Evolutionary conservation across 2,797 vertebrate species (phyloP).

Genomic region (Adelosebastes latens): DNA sequence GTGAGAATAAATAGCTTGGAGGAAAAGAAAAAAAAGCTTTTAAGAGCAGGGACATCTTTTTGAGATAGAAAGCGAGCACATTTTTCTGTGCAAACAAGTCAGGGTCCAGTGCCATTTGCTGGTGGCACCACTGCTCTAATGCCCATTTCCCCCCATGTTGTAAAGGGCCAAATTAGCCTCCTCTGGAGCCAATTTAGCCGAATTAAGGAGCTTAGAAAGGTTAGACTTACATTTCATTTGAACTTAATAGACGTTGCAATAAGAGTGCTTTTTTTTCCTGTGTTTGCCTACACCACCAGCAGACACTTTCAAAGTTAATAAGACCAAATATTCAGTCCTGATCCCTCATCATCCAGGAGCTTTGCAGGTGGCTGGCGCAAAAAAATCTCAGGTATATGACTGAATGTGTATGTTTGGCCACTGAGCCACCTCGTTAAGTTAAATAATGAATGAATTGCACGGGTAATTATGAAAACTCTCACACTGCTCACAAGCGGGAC

Average conservation of each 20-base stretch:
- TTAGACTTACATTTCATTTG: conserved; percentile 73
- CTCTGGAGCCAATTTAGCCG: conserved; percentile 73
- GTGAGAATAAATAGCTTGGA: conserved; percentile 50
- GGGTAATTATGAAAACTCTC: conserved; percentile 79
- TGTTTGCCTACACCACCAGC: conserved; percentile 58
- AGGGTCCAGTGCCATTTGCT: conserved; percentile 61
- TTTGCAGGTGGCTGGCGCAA: conserved; percentile 38
- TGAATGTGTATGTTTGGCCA: conserved; percentile 68
- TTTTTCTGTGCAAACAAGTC: conserved; percentile 66
- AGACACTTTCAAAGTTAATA: conserved; percentile 57
- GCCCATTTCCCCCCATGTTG: conserved; percentile 53
- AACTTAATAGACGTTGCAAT: conserved; percentile 57
- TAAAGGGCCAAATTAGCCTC: conserved; percentile 72
- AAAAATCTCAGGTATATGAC: conserved; percentile 54
- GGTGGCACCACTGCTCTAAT: conserved; percentile 58
- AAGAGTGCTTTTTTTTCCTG: conserved; percentile 26
- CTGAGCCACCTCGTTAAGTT: conserved; percentile 73
- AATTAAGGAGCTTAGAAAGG: conserved; percentile 72
- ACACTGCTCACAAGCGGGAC: conserved; percentile 75
- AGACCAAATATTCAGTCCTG: conserved; percentile 50
- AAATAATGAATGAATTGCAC: conserved; percentile 80
- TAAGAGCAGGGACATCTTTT: conserved; percentile 20
- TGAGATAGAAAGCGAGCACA: conserved; percentile 36
- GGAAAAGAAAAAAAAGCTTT: conserved; percentile 1
- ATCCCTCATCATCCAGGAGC: conserved; percentile 40